phyloP scores from a whole-genome alignment of 2,797 vertebrate genomes.

The Chaenodraco wilsoni region DNA sequence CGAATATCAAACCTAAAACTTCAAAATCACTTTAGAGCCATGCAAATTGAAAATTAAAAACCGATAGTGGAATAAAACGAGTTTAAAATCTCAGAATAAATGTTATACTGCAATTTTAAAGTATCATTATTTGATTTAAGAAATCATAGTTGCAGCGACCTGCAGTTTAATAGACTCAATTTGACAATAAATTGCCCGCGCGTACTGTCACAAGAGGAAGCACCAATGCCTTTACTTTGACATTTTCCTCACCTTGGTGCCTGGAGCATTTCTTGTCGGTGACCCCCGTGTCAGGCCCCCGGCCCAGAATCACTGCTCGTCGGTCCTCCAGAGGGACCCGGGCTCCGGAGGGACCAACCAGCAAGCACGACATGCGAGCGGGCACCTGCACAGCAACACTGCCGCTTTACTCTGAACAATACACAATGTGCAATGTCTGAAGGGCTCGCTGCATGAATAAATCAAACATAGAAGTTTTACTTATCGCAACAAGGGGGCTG shows the following conservation, averaged over 20 bases:
- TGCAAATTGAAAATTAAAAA: no score
- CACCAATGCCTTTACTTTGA: neutral
- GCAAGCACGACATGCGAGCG: constrained; percentile 74
- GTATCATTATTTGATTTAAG: no score
- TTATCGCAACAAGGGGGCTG: fast-evolving
- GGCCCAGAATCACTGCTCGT: constrained; percentile 79
- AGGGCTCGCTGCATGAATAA: neutral
- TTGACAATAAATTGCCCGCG: no score
- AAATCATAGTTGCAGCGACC: no score
- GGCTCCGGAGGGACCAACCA: constrained; percentile 63
- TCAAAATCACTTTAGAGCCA: no score
- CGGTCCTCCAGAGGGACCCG: constrained; percentile 75
- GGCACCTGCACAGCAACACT: neutral
- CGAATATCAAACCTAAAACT: no score
- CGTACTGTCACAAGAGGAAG: no score
- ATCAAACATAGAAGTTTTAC: fast-evolving
- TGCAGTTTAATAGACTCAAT: no score
- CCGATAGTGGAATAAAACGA: no score
- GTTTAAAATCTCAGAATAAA: no score
- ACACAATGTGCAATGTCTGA: neutral
- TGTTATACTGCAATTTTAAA: no score
- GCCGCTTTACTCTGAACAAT: no score
- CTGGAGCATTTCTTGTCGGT: constrained; percentile 84
- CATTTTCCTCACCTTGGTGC: constrained; percentile 77
- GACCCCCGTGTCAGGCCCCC: constrained; percentile 80